Base-by-base conservation (phyloP, 2,888 invertebrate genomes). In the Orchesellides sinensis region DNA sequence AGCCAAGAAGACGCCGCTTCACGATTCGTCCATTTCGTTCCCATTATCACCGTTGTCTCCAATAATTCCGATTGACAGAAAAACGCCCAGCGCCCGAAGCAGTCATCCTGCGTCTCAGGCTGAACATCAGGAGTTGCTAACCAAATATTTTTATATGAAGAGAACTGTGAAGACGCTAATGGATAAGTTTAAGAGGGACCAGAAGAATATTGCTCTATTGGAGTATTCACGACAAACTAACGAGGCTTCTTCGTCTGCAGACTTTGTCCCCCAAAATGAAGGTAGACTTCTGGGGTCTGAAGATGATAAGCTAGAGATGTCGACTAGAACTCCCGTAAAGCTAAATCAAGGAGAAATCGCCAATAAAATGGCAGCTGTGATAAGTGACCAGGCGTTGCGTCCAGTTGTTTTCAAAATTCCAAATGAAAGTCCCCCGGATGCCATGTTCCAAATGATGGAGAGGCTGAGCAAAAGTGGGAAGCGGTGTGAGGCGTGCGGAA, bases 401-500 rank as follows among this genome's bases (percentile, higher is more conserved):
- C 78, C 78, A 5, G 23, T 61, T 0, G 21, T 78, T 23, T 68
- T 61, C 17, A 35, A 59, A 17, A 25, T 77, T 12, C 21, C 66
- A 23, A 8, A 5, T 0, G 61, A 68, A 4, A 78, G 78, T 25
- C 59, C 78, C n/a, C 61, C 78, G 0, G 17, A 59, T 12, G 49
- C 54, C 5, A 78, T 69, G 49, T 0, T 12, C 10, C 0, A 25
- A 0, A 27, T 78, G 2, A 35, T 77, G 0, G 23, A 56, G 23
- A 25, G 25, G 12, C 17, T 77, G 0, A 32, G 10, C 17, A 59
- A 61, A 4, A 29, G 32, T 29, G 59, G 77, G 19, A 12, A 10
- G 2, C 25, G n/a, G 2, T 77, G 77, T 49, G 32, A 10, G 45
- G 19, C 59, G 1, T 77, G 77, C 61, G 77, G 77, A 45, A 69